These are phyloP conservation scores for Willisornis vidua DNA, from an alignment of 2,113 vertebrate genomes.

Conservation along the genomic window DNA sequence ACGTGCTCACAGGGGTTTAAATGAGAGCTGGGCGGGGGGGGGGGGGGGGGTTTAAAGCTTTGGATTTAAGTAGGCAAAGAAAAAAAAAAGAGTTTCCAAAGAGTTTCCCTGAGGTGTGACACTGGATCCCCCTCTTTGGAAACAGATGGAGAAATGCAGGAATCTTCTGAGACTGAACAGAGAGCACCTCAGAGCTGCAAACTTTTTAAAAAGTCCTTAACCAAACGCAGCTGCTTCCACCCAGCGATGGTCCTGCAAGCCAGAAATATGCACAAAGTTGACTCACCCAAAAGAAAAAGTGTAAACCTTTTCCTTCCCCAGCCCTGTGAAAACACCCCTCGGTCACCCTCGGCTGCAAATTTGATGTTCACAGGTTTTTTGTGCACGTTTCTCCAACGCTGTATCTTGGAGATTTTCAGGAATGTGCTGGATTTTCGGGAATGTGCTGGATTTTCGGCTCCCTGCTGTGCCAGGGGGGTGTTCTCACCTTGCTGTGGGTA, in stretches of 20 bases:
- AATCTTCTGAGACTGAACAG: slow-evolving; percentile 48
- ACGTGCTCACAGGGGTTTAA: background rate
- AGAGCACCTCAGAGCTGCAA: slow-evolving; percentile 64
- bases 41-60: background rate
- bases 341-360: background rate
- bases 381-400: background rate
- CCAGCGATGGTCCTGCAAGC: slow-evolving; percentile 57
- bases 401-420: too few species aligned
- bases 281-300: slow-evolving; percentile 71
- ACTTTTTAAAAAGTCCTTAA: slow-evolving; percentile 64
- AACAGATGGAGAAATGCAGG: slow-evolving; percentile 56
- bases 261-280: slow-evolving; percentile 72
- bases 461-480: background rate
- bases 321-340: background rate
- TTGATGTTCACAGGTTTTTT: background rate
- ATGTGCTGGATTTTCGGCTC: too few species aligned
- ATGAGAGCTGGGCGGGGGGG: background rate
- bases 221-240: slow-evolving; percentile 77
- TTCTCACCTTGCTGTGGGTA: background rate
- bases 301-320: slow-evolving; percentile 21
- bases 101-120: slow-evolving; percentile 51
- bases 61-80: background rate
- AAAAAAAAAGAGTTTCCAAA: background rate
- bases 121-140: slow-evolving; percentile 53
- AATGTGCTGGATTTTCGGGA: too few species aligned